These are phyloP conservation scores for Ranitomeya variabilis DNA, from an alignment of 2,113 vertebrate species.

Conservation along the genomic window DNA sequence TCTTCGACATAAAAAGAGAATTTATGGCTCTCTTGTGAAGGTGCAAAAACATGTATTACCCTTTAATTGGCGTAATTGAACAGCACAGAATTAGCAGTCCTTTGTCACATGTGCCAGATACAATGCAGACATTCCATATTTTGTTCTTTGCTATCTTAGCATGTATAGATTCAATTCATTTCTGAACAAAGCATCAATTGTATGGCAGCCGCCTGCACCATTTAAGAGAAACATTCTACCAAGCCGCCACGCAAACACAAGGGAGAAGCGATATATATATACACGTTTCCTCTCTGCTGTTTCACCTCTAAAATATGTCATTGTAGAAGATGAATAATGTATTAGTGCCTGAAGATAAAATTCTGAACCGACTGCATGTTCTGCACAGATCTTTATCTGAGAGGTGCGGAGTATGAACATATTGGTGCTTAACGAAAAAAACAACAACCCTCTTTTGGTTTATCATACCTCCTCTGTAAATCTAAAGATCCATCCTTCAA, in stretches of 20 bases:
- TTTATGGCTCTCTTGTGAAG: conserved; percentile 35
- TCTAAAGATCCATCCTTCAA: neutral
- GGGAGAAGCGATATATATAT: conserved; percentile 25
- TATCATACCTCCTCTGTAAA: neutral
- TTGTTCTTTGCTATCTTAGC: conserved; percentile 18
- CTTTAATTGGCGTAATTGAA: conserved; percentile 39
- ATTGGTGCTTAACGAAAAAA: neutral
- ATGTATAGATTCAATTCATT: conserved; percentile 40
- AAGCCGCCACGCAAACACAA: conserved; percentile 40
- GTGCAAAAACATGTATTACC: conserved; percentile 21
- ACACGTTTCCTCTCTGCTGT: conserved; percentile 25
- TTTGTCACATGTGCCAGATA: conserved; percentile 32
- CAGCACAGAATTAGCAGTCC: conserved; percentile 17
- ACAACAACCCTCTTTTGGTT: neutral
- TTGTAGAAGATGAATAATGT: conserved; percentile 55
- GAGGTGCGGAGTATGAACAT: conserved; percentile 11
- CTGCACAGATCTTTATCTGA: conserved; percentile 14
- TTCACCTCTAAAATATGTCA: conserved; percentile 55
- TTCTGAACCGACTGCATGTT: conserved; percentile 15
- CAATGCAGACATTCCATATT: neutral
- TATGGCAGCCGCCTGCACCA: conserved; percentile 22
- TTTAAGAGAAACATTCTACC: conserved; percentile 32
- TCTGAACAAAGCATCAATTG: conserved; percentile 43
- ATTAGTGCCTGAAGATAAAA: conserved; percentile 46
- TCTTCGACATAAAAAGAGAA: conserved; percentile 26